Conservation (phyloP, 2,888 invertebrate genomes). For the Neoitamus cyanurus region DNA sequence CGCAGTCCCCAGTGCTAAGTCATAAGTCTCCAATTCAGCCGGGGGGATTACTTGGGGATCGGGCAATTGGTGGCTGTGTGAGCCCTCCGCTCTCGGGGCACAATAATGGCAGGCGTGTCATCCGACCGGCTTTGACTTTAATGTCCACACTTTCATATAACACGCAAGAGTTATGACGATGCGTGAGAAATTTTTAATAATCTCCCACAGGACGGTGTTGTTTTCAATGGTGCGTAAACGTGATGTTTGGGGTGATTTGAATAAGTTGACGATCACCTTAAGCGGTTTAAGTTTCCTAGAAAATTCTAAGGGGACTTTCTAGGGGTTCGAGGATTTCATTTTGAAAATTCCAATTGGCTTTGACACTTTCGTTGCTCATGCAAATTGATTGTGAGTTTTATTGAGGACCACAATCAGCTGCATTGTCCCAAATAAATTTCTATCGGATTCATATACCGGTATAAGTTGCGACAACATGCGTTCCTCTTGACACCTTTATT, state of each 20-base stretch:
- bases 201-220: not conserved
- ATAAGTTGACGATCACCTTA: not conserved
- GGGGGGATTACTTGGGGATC: slow-evolving; percentile 18
- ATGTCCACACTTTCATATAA: slow-evolving; percentile 9
- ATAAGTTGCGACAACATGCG: too few species aligned
- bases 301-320: not conserved
- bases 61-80: not conserved
- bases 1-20: not conserved
- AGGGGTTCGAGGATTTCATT: not conserved
- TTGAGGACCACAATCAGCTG: not conserved
- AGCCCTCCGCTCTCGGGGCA: not conserved
- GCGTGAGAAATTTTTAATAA: slow-evolving; percentile 1
- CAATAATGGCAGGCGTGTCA: not conserved
- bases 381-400: not conserved
- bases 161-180: not conserved
- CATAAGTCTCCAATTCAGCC: slow-evolving; percentile 7
- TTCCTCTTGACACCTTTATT: too few species aligned
- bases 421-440: not conserved
- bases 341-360: not conserved
- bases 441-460: too few species aligned
- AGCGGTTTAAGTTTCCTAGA: not conserved
- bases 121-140: not conserved
- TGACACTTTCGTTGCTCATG: not conserved
- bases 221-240: not conserved
- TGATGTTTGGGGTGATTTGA: not conserved